Percentiles rank a stretch among this genome's conserved stretches.
Conservation (phyloP, 2,888 invertebrate genomes). For the Frankliniella intonsa region DNA sequence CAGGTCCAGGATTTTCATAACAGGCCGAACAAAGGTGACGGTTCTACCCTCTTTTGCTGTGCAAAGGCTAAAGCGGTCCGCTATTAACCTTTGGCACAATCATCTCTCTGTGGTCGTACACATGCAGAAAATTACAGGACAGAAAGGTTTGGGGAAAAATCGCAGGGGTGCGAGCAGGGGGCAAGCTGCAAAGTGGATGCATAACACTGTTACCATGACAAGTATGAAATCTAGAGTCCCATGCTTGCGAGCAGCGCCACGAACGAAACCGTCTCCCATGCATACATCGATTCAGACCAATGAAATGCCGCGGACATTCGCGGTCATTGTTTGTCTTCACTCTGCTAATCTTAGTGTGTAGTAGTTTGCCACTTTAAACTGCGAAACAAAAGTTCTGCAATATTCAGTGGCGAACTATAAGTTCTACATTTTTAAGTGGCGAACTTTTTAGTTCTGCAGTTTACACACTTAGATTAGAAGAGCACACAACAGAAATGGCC, state of each 20-base stretch:
- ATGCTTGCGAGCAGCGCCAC: constrained; percentile 2
- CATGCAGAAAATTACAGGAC: background rate
- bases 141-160: background rate
- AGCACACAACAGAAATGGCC: no score
- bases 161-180: constrained; percentile 20
- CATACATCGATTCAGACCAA: background rate
- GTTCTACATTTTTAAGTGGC: no score
- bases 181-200: constrained; percentile 4
- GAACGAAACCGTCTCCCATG: background rate
- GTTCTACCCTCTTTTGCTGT: no score
- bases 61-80: no score
- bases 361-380: no score
- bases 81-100: background rate
- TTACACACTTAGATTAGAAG: no score
- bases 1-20: background rate
- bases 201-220: constrained; percentile 21
- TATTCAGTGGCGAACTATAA: no score
- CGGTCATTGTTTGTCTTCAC: no score
- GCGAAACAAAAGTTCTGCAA: no score
- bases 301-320: background rate
- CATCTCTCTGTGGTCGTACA: background rate
- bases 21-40: background rate
- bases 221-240: background rate
- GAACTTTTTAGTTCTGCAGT: no score
- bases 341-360: no score